Percentiles rank a stretch among this genome's conserved stretches.
Conservation (phyloP, 2,888 invertebrate genomes). For the Acanthosepion pharaonis region DNA sequence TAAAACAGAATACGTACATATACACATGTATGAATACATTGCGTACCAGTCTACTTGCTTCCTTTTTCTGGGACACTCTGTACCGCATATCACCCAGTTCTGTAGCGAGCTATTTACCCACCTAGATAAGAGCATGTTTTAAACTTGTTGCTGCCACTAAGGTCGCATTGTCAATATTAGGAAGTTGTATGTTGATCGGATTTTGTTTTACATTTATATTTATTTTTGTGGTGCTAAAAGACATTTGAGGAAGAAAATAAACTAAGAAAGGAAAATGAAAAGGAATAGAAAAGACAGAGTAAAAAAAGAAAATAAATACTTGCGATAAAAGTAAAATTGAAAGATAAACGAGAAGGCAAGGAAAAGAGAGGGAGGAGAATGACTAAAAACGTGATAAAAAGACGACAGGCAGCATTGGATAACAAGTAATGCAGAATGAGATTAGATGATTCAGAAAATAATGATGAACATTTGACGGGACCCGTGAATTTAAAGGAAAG, state of each 20-base stretch:
- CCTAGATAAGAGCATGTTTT: background rate
- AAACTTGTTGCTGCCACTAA: background rate
- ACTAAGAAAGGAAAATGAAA: background rate
- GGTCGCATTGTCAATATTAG: background rate
- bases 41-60: too few species aligned
- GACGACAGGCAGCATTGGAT: background rate
- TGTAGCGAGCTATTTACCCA: background rate
- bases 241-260: background rate
- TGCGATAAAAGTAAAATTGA: background rate
- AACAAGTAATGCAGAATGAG: background rate
- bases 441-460: too few species aligned
- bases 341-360: background rate
- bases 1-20: background rate
- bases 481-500: too few species aligned
- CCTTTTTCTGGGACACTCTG: too few species aligned
- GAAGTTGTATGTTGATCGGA: background rate
- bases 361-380: background rate
- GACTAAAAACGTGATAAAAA: background rate
- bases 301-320: background rate
- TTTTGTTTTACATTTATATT: background rate
- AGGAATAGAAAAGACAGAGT: background rate
- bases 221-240: background rate
- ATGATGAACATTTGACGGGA: too few species aligned
- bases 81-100: background rate
- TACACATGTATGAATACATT: too few species aligned